phyloP scores from a whole-genome alignment of 2,113 vertebrate species.

The Arizona elegans region DNA sequence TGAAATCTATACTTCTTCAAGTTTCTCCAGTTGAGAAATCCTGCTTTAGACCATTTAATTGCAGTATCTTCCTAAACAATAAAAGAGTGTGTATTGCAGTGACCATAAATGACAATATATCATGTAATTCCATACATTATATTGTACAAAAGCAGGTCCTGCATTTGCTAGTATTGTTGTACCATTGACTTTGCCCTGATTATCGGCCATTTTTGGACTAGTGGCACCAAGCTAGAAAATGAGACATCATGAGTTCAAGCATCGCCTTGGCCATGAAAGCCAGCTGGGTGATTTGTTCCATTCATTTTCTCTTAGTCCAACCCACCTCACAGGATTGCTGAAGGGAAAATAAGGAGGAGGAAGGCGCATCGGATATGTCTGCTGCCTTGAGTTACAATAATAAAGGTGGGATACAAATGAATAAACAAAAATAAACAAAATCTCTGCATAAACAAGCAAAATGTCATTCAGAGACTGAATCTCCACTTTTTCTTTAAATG shows the following conservation, averaged over 20 bases:
- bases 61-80: slow-evolving; percentile 28
- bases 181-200: neutral
- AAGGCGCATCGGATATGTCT: neutral
- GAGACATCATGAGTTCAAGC: neutral
- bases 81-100: neutral
- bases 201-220: neutral
- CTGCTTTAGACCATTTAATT: neutral
- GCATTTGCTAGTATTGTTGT: neutral
- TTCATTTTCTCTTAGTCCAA: neutral
- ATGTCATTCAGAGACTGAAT: neutral
- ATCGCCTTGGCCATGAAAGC: neutral
- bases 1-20: neutral
- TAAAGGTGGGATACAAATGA: neutral
- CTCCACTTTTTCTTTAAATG: neutral
- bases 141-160: neutral
- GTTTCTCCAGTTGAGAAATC: neutral
- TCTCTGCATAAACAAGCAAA: neutral
- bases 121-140: neutral
- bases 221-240: neutral
- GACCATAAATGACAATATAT: neutral
- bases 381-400: neutral
- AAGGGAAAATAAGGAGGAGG: neutral
- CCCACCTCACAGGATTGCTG: neutral
- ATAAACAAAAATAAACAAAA: neutral
- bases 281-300: neutral